Evolutionary conservation across 1,140 invertebrate species (phyloP).

Genomic region (Scylla paramamosain): DNA sequence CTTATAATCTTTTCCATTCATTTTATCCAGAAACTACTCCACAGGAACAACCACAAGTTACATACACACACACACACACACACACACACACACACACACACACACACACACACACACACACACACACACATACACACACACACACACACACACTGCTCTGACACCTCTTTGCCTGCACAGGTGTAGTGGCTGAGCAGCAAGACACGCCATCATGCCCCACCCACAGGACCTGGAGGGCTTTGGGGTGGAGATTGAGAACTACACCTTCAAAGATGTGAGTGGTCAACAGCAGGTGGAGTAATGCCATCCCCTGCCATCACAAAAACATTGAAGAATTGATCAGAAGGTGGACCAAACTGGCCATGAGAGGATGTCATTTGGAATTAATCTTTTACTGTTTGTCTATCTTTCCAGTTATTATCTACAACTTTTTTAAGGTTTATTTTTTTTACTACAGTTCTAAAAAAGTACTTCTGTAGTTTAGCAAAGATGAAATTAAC

Average conservation of each 20-base stretch:
- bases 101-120: slow-evolving; percentile 37
- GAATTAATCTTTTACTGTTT: no score
- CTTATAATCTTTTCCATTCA: no score
- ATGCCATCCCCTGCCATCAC: no score
- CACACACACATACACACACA: slow-evolving; percentile 28
- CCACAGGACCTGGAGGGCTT: slow-evolving; percentile 42
- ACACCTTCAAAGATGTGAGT: slow-evolving; percentile 71
- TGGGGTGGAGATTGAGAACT: slow-evolving; percentile 56
- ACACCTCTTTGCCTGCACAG: neutral
- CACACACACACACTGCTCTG: neutral
- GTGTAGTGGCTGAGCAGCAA: neutral
- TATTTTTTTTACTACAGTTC: no score
- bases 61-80: slow-evolving; percentile 24
- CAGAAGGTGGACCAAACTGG: no score
- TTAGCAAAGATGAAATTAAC: no score
- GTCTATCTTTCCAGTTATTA: no score
- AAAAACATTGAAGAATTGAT: no score
- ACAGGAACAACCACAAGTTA: neutral
- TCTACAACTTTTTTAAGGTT: no score
- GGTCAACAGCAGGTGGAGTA: neutral
- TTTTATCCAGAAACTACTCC: no score
- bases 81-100: slow-evolving; percentile 37
- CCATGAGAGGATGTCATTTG: no score
- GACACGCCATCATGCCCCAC: neutral
- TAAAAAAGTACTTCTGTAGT: no score